Base-by-base conservation (phyloP, 2,113 vertebrate species). In the Pelecanoides urinatrix region DNA sequence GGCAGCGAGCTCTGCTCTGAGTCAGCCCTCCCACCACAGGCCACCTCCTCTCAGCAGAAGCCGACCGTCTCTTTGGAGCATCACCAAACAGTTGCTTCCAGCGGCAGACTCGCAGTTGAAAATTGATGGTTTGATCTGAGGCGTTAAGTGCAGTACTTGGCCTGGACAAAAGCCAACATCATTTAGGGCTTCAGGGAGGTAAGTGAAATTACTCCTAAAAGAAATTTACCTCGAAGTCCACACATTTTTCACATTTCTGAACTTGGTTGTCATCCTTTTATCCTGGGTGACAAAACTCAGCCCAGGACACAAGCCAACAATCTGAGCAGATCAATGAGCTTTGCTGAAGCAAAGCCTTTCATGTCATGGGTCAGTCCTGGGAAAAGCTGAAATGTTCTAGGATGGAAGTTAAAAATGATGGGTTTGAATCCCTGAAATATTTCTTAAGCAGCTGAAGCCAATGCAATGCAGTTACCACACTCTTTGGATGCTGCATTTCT, bases 281-380 rank as follows among this genome's bases (percentile, higher is more conserved):
- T 66, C 78, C 53, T 58, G 49, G 23, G 78, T 81, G 91, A 86
- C 62, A 88, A 85, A 93, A 91, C 30, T 83, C 18, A 93, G 80
- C 50, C 71, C 90, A 85, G 55, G 80, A 78, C 50, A 89, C 30
- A 30, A 73, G 53, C 53, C 72, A 96, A 56, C 65, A 71, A 59
- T 36, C 63, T 63, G 58, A 58, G 58, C 55, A 74, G 53, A 73
- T 49, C 27, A 49, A 34, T 3, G 2, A 36, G 67, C 53, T 67
- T 22, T 58, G 58, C 63, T 76, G 72, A 66, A 94, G 58, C 42
- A 86, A 63, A 96, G 34, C 44, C 63, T 88, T 76, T 52, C 27
- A 65, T 70, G 49, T 65, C 90, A 85, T 40, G 73, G 92, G 30
- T 87, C 74, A 78, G 86, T 22, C 63, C 45, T 73, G 89, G 67